Evolutionary conservation across 2,113 vertebrate species (phyloP), one percentile per base, ranked within the genome.

Genomic region (Agapornis roseicollis): DNA sequence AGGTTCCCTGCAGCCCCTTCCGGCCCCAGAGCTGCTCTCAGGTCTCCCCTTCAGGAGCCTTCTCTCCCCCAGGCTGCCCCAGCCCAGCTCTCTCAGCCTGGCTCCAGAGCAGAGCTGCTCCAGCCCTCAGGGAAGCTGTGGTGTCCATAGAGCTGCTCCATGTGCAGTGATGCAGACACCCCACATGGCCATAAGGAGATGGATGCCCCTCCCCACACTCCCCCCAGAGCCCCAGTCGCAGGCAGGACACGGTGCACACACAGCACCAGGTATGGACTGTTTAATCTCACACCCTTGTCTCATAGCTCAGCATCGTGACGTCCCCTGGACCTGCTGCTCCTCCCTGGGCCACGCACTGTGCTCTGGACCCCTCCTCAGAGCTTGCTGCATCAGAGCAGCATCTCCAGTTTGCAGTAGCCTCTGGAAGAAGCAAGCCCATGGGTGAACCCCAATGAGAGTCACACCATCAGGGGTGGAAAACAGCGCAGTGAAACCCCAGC

Each of bases 171-270:
- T 24, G 7, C 6, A 31, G 49, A 3, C 11, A 22, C 24, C 14
- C 6, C 1, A 0, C 8, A 0, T 3, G 19, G 10, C 42, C 14
- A 1, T 5, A 5, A 69, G 58, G 35, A 33, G 23, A 8, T 0
- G 6, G 33, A 64, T 28, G 11, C 19, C 33, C 24, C 17, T 68
- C 20, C 52, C 25, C 50, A 8, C 1, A 0, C 17, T 19, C 29
- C 41, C n/a, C 44, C 33, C 33, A 28, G 47, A 25, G 8, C 79
- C 44, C 9, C 0, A 25, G 65, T 42, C 7, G 5, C 72, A 80
- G 56, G 13, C 73, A 78, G 65, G 72, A 83, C 27, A 17, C 47
- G 0, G 1, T 8, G 16, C 46, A 63, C 41, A 20, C 15, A 18
- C 22, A 1, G 39, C 58, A 24, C 24, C 63, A n/a, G 52, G 33